These are phyloP conservation scores for Micrastur ruficollis DNA, from an alignment of 2,797 vertebrate genomes.

Conservation along the genomic window DNA sequence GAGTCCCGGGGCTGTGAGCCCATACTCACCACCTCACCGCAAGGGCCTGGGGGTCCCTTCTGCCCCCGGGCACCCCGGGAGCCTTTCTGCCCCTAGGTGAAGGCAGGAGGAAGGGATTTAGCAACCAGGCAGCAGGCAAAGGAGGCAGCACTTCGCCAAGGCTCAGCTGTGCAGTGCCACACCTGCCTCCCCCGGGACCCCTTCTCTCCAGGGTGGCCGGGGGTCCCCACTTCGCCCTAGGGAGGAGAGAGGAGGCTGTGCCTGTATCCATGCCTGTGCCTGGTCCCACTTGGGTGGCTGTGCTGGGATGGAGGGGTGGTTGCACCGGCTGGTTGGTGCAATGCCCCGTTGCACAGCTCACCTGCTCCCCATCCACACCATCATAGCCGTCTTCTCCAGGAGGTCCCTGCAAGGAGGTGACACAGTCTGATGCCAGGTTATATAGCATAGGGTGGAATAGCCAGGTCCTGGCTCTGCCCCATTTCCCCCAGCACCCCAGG, in stretches of 20 bases:
- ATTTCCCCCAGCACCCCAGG: neutral
- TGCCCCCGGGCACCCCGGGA: neutral
- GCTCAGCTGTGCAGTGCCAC: neutral
- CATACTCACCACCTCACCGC: neutral
- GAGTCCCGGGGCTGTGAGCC: neutral
- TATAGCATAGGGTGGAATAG: neutral
- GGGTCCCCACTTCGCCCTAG: neutral
- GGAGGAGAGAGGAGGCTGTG: neutral
- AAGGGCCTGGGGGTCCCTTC: neutral
- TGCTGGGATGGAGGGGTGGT: neutral
- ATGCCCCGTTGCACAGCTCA: neutral
- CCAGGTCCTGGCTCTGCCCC: neutral
- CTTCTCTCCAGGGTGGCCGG: neutral
- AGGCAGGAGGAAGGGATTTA: neutral
- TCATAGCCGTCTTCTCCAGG: neutral
- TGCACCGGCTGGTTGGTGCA: neutral
- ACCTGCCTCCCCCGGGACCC: neutral
- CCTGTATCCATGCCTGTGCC: too few species aligned
- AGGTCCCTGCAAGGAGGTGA: neutral
- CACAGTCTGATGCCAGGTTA: too few species aligned
- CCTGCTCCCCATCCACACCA: neutral
- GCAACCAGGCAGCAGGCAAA: accelerated
- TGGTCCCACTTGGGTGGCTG: accelerated
- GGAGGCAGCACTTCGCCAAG: accelerated
- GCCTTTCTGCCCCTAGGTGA: neutral